Evolutionary conservation across 2,888 invertebrate genomes (phyloP).

Genomic region (Lordiphosa fenestrarum): DNA sequence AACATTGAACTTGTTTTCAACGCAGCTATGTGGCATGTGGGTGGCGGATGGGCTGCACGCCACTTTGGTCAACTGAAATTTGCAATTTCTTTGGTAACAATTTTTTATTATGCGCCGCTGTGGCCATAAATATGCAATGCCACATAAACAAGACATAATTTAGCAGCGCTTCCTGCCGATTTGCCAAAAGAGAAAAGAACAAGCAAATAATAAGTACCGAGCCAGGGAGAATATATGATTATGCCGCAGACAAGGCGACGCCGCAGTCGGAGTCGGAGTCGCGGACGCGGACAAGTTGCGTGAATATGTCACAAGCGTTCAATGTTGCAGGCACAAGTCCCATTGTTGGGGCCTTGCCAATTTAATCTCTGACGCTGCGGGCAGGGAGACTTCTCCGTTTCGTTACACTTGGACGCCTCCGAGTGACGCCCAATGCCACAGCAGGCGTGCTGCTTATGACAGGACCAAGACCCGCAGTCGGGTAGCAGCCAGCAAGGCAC

Average conservation of each 20-base stretch:
- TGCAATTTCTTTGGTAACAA: constrained; percentile 57
- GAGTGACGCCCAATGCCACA: constrained; percentile 46
- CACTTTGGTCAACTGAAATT: constrained; percentile 65
- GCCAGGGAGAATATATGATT: constrained; percentile 71
- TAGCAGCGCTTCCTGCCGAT: constrained; percentile 73
- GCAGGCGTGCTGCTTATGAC: constrained; percentile 69
- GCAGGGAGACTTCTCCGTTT: constrained; percentile 58
- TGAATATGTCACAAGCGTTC: constrained; percentile 73
- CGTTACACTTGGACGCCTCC: constrained; percentile 76
- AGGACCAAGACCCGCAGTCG: constrained; percentile 28
- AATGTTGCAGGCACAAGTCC: constrained; percentile 59
- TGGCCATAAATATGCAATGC: constrained; percentile 69
- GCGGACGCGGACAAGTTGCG: constrained; percentile 48
- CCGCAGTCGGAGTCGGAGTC: constrained; percentile 34
- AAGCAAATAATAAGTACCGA: constrained; percentile 68
- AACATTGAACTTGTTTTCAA: constrained; percentile 71
- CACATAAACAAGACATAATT: constrained; percentile 76
- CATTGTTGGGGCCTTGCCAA: constrained; percentile 76
- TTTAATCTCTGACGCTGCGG: constrained; percentile 77
- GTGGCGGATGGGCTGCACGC: neutral
- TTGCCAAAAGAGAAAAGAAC: constrained; percentile 63
- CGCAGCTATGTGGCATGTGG: constrained; percentile 11
- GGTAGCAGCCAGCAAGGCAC: constrained; percentile 25
- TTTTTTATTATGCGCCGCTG: constrained; percentile 62
- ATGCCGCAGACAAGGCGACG: constrained; percentile 70